These are phyloP conservation scores for Plebejus argus DNA, from an alignment of 2,888 invertebrate species.

Conservation along the genomic window DNA sequence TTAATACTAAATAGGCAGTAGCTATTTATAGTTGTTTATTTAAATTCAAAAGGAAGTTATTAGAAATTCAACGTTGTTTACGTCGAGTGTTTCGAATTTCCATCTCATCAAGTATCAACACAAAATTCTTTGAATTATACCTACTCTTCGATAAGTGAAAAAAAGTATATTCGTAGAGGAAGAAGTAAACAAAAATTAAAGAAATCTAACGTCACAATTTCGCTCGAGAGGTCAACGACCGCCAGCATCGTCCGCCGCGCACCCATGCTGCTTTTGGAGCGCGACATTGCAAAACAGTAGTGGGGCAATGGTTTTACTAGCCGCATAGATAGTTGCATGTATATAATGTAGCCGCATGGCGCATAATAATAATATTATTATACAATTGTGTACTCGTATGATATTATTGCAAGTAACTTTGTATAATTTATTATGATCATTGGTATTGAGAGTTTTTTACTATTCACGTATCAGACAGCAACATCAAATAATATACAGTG, in stretches of 20 bases:
- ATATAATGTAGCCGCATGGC: too few relatives aligned
- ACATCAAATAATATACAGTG: too few relatives aligned
- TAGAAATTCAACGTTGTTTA: background rate
- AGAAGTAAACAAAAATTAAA: constrained; percentile 12
- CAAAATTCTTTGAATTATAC: background rate
- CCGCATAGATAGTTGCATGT: background rate
- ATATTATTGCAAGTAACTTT: too few relatives aligned
- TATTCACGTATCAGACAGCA: too few relatives aligned
- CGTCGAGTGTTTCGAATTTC: background rate
- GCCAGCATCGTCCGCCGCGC: constrained; percentile 58
- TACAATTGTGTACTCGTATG: too few relatives aligned
- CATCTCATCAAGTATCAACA: background rate
- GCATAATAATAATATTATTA: too few relatives aligned
- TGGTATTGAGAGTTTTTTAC: too few relatives aligned
- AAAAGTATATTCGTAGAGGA: background rate
- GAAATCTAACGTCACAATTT: constrained; percentile 53
- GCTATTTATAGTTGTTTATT: background rate
- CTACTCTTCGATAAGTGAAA: background rate
- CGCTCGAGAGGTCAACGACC: constrained; percentile 64
- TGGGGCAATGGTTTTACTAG: constrained; percentile 44
- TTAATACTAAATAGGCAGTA: too few relatives aligned
- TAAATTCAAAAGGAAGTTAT: background rate
- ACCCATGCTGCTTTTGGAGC: constrained; percentile 65
- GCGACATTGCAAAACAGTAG: constrained; percentile 65
- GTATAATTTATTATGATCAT: too few relatives aligned